phyloP scores from a whole-genome alignment of 2,113 vertebrate species.

The Gasterosteus aculeatus region DNA sequence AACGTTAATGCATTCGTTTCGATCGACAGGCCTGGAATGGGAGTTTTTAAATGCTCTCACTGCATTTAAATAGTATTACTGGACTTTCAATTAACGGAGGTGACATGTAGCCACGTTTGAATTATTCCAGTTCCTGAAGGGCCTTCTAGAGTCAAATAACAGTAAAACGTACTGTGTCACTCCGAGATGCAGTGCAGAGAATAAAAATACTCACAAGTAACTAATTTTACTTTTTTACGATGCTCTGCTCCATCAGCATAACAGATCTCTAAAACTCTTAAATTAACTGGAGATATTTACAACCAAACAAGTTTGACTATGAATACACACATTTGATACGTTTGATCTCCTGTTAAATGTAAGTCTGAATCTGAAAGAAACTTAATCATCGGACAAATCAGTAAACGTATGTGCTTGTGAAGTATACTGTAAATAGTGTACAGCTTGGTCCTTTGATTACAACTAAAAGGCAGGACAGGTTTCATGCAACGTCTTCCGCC shows the following conservation, averaged over 20 bases:
- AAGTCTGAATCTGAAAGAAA: not conserved
- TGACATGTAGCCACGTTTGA: not conserved
- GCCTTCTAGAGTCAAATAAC: not conserved
- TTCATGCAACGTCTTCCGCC: not conserved
- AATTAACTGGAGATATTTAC: not conserved
- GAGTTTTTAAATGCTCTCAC: not conserved
- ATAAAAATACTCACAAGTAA: not conserved
- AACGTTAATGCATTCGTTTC: not conserved
- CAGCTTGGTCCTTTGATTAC: not conserved
- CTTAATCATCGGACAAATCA: not conserved
- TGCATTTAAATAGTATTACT: not conserved
- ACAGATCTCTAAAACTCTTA: not conserved
- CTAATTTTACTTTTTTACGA: not conserved
- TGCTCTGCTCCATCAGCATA: not conserved
- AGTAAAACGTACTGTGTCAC: not conserved
- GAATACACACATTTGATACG: not conserved
- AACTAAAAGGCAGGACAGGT: not conserved
- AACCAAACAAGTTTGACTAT: not conserved
- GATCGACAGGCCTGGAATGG: slow-evolving; percentile 5
- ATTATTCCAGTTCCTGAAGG: not conserved
- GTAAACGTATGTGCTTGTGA: not conserved
- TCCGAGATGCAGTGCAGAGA: not conserved
- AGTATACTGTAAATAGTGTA: not conserved
- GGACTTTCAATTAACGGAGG: not conserved
- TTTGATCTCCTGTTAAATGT: not conserved